These are phyloP conservation scores for Natator depressus DNA, from an alignment of 2,113 vertebrate genomes.

Conservation along the genomic window DNA sequence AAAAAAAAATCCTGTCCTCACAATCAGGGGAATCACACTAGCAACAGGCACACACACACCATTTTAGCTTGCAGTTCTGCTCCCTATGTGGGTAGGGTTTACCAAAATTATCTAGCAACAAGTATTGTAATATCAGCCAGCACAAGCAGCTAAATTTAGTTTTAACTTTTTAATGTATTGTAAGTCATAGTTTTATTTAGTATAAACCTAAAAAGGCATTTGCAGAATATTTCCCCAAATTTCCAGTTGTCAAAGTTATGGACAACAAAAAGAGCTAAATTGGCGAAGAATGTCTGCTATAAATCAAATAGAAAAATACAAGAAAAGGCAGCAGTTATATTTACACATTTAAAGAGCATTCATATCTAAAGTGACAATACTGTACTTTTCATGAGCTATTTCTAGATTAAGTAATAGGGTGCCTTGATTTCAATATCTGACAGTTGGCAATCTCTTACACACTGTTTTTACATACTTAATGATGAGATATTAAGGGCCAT, in stretches of 20 bases:
- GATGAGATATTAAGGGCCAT: accelerated
- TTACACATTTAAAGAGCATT: neutral
- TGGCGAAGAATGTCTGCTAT: neutral
- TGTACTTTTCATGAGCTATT: neutral
- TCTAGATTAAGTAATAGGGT: neutral
- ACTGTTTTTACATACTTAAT: neutral
- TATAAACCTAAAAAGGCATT: neutral
- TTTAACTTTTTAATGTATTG: no score
- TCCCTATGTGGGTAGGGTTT: no score
- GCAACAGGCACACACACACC: neutral
- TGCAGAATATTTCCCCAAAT: neutral
- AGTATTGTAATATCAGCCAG: neutral
- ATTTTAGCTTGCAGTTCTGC: neutral
- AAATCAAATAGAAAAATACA: neutral
- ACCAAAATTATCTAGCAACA: no score
- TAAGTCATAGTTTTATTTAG: neutral
- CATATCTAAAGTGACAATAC: neutral
- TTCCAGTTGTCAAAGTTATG: conserved; percentile 1
- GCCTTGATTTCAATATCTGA: neutral
- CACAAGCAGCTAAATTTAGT: neutral
- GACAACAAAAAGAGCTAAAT: neutral
- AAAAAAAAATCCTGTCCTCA: neutral
- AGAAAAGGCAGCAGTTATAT: neutral
- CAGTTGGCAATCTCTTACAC: neutral
- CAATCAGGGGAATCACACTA: neutral